A percentile compares a stretch with the other conserved stretches of the same genome.
Evolutionary conservation across 37 sponge, comb jelly and placozoan genomes (phyloP).

Genomic region (Agelas oroides): DNA sequence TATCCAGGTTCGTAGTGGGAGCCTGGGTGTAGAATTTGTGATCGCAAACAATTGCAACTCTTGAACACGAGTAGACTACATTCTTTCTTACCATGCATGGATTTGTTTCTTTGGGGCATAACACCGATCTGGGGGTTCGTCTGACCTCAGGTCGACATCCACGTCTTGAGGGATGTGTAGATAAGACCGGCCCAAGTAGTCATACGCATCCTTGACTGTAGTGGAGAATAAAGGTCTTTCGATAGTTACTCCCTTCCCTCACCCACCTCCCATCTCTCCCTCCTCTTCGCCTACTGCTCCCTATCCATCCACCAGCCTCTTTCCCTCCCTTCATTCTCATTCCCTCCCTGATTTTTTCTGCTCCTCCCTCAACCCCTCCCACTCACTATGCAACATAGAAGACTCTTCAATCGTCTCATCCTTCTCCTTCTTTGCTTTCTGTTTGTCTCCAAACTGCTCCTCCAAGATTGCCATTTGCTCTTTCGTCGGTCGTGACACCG

Average conservation of each 20-base stretch:
- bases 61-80: neutral
- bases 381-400: slow-evolving; percentile 84
- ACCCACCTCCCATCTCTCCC: neutral
- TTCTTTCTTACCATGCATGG: slow-evolving; percentile 90
- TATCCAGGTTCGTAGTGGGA: too few relatives aligned
- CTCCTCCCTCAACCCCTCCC: too few relatives aligned
- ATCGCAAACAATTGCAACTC: too few relatives aligned
- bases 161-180: slow-evolving; percentile 93
- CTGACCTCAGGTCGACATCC: slow-evolving; percentile 82
- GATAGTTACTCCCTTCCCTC: neutral
- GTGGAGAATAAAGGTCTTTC: too few relatives aligned
- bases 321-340: too few relatives aligned
- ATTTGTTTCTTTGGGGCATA: slow-evolving; percentile 93
- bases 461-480: slow-evolving; percentile 89
- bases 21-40: too few relatives aligned
- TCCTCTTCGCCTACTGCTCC: too few relatives aligned
- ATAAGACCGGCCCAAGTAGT: slow-evolving; percentile 97
- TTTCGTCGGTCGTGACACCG: slow-evolving; percentile 83
- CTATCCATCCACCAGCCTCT: too few relatives aligned
- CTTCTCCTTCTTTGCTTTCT: slow-evolving; percentile 71
- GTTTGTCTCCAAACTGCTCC: slow-evolving; percentile 78
- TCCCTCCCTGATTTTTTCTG: too few relatives aligned
- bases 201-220: slow-evolving; percentile 90
- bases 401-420: slow-evolving; percentile 83
- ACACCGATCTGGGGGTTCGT: slow-evolving; percentile 94